Percentiles rank a stretch among this genome's conserved stretches.
Evolutionary conservation across 2,888 invertebrate species (phyloP).

Genomic region (Falcaria lacertinaria): DNA sequence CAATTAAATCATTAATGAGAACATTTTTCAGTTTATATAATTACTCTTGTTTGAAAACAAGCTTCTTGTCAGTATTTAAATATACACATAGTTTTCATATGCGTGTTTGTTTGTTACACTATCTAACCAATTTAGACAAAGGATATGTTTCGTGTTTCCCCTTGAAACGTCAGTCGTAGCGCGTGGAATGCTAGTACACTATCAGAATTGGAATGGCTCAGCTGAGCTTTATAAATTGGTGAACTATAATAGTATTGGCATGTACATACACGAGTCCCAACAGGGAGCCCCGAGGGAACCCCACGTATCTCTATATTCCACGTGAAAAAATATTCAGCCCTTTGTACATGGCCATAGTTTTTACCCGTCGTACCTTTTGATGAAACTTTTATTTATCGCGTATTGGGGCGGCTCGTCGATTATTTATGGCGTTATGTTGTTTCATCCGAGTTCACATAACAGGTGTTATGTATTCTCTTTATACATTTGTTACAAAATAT

Average conservation of each 20-base stretch:
- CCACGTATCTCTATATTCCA: background rate
- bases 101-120: too few species aligned
- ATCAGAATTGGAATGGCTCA: background rate
- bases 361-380: background rate
- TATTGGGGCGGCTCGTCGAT: background rate
- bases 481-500: background rate
- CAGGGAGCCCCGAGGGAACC: background rate
- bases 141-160: too few species aligned
- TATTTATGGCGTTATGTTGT: background rate
- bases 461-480: background rate
- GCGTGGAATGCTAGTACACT: too few species aligned
- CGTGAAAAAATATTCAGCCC: background rate
- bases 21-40: too few species aligned
- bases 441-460: background rate
- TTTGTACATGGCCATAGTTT: background rate
- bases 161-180: too few species aligned
- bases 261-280: background rate
- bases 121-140: too few species aligned
- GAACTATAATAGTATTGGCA: background rate
- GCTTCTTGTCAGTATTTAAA: too few species aligned
- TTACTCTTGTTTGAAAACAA: too few species aligned
- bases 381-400: background rate
- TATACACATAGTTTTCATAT: too few species aligned
- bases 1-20: too few species aligned
- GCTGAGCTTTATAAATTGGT: background rate